Evolutionary conservation across 1,140 invertebrate species (phyloP), one percentile per base, ranked within the genome.

Genomic region (Limonius californicus): DNA sequence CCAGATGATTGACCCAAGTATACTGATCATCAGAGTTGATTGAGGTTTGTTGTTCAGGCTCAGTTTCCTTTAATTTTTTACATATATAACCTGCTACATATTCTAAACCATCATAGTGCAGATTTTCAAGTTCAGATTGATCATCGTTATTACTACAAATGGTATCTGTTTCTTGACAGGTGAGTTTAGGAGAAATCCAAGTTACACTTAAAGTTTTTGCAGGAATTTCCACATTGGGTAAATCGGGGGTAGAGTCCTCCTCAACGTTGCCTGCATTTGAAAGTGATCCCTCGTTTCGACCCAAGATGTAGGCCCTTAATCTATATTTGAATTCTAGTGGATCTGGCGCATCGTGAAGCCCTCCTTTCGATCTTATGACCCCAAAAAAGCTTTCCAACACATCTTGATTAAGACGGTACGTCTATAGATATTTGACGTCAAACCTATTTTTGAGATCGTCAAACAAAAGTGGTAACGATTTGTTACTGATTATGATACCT

Each of bases 341-440:
- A 61, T 54, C 27, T 61, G 63, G 65, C 47, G 68, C 42, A 35
- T 69, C 68, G 63, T 71, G 65, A 9, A 59, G 19, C n/a, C 57
- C 62, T 60, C 70, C 64, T 60, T 65, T 67, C 57, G 62, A 62
- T 56, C 62, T 15, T 1, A 69, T 60, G 19, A 64, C 61, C 18
- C 59, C n/a, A 55, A 71, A 69, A 57, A 63, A 66, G 47, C 63
- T 66, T 61, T 71, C 63, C 12, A 71, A 47, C 15, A 69, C 61
- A 62, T 68, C 66, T 53, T 65, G 66, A 54, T 69, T 69, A 20
- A 69, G 32, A 16, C 32, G 12, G 9, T 27, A 39, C 0, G 66
- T 68, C 21, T 63, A 57, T 30, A 68, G 57, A 19, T 65, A 68
- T 35, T 61, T 16, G 6, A 64, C 35, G 9, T 50, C 32, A 54